Evolutionary conservation across 2,113 vertebrate species (phyloP), one percentile per base, ranked within the genome.

Genomic region (Phoenicopterus ruber): DNA sequence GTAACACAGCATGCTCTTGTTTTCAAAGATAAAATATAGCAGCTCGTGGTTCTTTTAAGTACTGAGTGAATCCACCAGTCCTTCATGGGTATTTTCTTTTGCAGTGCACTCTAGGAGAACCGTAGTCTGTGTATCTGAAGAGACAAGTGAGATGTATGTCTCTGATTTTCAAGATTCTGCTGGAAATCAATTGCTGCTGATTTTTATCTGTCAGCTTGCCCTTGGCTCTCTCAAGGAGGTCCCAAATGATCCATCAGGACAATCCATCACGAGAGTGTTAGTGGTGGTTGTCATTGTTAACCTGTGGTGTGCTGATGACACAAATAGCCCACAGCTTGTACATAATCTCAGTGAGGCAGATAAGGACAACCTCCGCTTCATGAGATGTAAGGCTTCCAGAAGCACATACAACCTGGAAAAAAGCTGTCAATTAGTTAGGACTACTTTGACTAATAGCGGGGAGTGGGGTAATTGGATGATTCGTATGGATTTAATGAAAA

Each of bases 121-220:
- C 19, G 2, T 86, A 49, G 49, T 63, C 59, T 74, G 46, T 82
- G 54, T 66, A 26, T 80, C 58, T 90, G 70, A 58, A 65, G 44
- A 94, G 71, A 88, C 63, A 94, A 89, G 71, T 72, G 87, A 97
- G 76, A 89, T 88, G 20, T 62, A 93, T 96, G 88, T 82, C 70
- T 88, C 86, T 25, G 62, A 93, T 93, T 94, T 94, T 95, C 67
- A 91, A 62, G 95, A 94, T 96, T 96, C 91, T 96, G 82, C 79
- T 93, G 77, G 59, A 92, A 97, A 96, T 96, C 95, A 93, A 87
- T 94, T 96, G 82, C 63, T 91, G 69, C 67, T 90, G 95, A 95
- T 96, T 96, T 96, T 95, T 95, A 94, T 95, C 86, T 93, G 90
- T 86, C 83, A 92, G 29, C 66, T 92, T 95, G 94, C 93, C 96